Conservation (phyloP, 2,888 invertebrate species). For the Tipula lateralis region DNA sequence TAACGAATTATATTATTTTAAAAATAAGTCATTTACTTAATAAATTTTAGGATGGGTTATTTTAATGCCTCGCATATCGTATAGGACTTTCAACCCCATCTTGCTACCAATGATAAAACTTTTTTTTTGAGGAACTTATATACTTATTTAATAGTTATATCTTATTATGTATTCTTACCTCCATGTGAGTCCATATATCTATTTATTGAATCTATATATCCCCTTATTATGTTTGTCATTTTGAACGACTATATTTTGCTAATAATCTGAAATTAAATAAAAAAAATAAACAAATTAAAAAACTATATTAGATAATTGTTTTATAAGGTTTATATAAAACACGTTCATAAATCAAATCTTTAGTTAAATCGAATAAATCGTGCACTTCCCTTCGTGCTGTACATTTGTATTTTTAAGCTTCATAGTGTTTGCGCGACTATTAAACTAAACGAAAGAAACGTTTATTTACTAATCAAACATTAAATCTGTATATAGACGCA, state of each 20-base stretch:
- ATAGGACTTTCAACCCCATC: neutral
- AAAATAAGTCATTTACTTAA: neutral
- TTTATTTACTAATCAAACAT: neutral
- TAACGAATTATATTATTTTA: neutral
- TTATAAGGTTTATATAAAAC: neutral
- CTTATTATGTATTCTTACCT: slow-evolving; percentile 57
- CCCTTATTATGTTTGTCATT: slow-evolving; percentile 53
- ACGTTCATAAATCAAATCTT: neutral
- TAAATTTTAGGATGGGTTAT: neutral
- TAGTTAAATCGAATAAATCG: slow-evolving; percentile 34
- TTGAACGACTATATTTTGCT: slow-evolving; percentile 3
- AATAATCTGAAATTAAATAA: neutral
- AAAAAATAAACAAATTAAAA: neutral
- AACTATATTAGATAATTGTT: neutral
- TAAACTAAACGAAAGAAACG: neutral
- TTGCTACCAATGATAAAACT: neutral
- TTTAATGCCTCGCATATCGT: neutral
- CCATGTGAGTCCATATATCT: slow-evolving; percentile 76
- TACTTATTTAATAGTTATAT: neutral
- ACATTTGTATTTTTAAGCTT: neutral
- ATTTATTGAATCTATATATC: slow-evolving; percentile 73
- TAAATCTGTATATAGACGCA: neutral
- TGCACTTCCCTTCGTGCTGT: slow-evolving; percentile 28
- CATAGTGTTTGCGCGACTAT: neutral
- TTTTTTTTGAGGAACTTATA: neutral